Conservation (phyloP, 2,113 vertebrate genomes). For the Mormyrus iriodes region DNA sequence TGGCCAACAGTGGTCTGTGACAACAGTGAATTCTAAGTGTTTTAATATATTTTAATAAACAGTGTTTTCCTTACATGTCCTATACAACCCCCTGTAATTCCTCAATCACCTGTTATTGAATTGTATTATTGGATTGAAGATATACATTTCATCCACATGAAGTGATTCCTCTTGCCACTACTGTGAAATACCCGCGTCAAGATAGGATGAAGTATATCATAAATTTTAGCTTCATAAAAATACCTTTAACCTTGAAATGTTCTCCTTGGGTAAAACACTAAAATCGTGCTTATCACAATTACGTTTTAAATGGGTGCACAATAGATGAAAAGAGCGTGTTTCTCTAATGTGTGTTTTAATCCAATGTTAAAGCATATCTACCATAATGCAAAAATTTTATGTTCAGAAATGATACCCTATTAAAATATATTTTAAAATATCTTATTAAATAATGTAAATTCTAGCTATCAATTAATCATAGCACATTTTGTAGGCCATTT, state of each 20-base stretch:
- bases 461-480: neutral
- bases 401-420: neutral
- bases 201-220: neutral
- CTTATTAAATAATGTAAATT: neutral
- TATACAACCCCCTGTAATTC: neutral
- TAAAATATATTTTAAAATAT: neutral
- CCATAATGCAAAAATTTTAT: neutral
- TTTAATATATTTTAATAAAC: neutral
- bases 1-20: neutral
- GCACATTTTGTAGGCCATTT: neutral
- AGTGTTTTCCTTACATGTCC: neutral
- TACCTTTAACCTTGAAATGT: conserved; percentile 16
- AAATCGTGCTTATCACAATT: neutral
- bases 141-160: neutral
- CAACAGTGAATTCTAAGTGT: neutral
- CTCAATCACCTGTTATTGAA: neutral
- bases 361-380: neutral
- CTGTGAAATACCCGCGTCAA: neutral
- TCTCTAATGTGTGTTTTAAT: too few species aligned
- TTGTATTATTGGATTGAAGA: neutral
- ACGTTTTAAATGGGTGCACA: neutral
- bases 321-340: neutral
- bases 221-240: conserved; percentile 7
- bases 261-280: neutral
- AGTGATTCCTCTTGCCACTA: neutral